Conservation (phyloP, 2,888 invertebrate genomes). For the Caenorhabditis angaria region DNA sequence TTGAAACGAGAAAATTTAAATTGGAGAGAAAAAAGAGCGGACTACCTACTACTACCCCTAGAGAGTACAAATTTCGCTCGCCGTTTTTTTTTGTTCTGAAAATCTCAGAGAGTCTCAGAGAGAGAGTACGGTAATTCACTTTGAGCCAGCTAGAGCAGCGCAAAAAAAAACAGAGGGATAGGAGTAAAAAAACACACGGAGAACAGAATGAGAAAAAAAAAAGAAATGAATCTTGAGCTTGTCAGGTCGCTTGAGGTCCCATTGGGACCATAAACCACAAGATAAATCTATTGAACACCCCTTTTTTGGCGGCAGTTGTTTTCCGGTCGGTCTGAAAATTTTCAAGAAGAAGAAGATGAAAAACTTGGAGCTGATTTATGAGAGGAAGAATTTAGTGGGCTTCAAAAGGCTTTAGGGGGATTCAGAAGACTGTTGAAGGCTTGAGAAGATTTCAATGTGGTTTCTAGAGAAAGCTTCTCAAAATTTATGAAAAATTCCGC, state of each 20-base stretch:
- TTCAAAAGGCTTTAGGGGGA: too few species aligned
- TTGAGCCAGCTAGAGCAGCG: too few species aligned
- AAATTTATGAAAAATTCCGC: too few species aligned
- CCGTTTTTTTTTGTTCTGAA: neutral
- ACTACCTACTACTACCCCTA: constrained; percentile 1
- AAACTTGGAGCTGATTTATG: neutral
- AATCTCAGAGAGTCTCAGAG: too few species aligned
- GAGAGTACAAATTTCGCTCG: constrained; percentile 1
- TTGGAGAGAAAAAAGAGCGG: neutral
- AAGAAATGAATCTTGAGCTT: constrained; percentile 24
- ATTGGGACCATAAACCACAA: constrained; percentile 44
- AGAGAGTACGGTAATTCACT: too few species aligned
- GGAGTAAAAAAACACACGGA: neutral
- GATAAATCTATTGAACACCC: constrained; percentile 42
- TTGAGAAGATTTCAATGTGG: too few species aligned
- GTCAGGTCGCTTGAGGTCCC: constrained; percentile 45
- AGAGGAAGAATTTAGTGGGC: too few species aligned
- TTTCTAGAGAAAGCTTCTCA: too few species aligned
- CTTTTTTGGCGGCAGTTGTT: too few species aligned
- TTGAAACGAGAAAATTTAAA: neutral
- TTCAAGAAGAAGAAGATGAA: neutral
- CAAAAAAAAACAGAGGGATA: neutral
- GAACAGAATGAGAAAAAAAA: too few species aligned
- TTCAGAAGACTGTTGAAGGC: too few species aligned
- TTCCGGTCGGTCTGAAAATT: neutral